Base-by-base conservation (phyloP, 2,113 vertebrate species). In the Lophura nycthemera region DNA sequence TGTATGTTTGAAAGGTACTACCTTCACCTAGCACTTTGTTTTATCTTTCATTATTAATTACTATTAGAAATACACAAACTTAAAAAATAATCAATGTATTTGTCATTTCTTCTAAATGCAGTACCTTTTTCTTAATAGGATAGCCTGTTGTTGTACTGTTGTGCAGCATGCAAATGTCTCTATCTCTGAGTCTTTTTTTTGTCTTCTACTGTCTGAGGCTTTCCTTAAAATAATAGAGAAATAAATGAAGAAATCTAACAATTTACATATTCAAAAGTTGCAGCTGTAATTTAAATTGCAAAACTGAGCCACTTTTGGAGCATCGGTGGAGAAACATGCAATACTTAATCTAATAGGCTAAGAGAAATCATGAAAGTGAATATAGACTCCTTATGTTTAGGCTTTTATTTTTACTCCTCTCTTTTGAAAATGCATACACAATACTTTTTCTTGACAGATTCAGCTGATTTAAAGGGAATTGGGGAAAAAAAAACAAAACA, bases 281-380 rank as follows among this genome's bases (percentile, higher is more conserved):
- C 15, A 84, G 30, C 42, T 94, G 6, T 86, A 60, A 93, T 91
- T 95, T 95, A 86, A 89, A 95, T 79, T 65, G 45, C 19, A 83
- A 85, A 66, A 45, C 54, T 61, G 50, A 81, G 45, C 19, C 20
- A 54, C 8, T 83, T 81, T 50, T 50, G 61, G 20, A 50, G 36
- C 57, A 69, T 0, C 69, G 69, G 56, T 52, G 20, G 18, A 11
- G 0, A 15, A 82, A 71, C 8, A 56, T 36, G 20, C 4, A 34
- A 40, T 24, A 38, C 3, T 47, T 80, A 67, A 74, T 36, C 54
- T 30, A 43, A n/a, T 2, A 91, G 24, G 8, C 56, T 65, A 87
- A 22, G 2, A 71, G 42, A 77, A 45, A 52, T 67, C 5, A 29
- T 79, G 54, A 75, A 87, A 83, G 30, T 34, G 81, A 75, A 7